Conservation (phyloP, 2,113 vertebrate species). For the Psilopogon haemacephalus region DNA sequence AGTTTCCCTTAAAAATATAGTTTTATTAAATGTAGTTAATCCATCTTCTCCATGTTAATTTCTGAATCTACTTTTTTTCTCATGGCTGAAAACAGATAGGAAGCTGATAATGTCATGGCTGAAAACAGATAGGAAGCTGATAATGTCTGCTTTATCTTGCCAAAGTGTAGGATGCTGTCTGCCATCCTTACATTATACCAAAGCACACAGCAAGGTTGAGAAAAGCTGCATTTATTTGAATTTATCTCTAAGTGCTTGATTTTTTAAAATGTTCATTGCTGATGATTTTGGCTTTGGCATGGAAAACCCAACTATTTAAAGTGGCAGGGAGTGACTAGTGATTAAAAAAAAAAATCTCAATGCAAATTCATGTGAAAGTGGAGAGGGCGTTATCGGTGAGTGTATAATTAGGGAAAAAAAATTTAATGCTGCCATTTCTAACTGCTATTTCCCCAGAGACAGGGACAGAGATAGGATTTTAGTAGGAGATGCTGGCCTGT, state of each 20-base stretch:
- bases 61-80: background rate
- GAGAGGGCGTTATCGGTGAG: background rate
- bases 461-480: background rate
- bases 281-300: background rate
- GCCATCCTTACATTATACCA: background rate
- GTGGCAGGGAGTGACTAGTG: background rate
- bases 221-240: background rate
- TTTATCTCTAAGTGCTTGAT: background rate
- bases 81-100: background rate
- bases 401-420: background rate
- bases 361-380: background rate
- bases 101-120: background rate
- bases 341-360: background rate
- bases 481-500: background rate
- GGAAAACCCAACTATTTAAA: background rate
- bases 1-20: background rate
- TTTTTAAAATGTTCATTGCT: background rate
- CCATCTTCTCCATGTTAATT: background rate
- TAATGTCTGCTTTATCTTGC: background rate
- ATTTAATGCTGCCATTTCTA: background rate
- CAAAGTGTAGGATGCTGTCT: background rate
- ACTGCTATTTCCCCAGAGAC: background rate
- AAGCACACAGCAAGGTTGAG: background rate
- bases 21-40: background rate
- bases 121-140: background rate